Conservation (phyloP, 1,140 invertebrate species). For the Aphelinus atriplicis region DNA sequence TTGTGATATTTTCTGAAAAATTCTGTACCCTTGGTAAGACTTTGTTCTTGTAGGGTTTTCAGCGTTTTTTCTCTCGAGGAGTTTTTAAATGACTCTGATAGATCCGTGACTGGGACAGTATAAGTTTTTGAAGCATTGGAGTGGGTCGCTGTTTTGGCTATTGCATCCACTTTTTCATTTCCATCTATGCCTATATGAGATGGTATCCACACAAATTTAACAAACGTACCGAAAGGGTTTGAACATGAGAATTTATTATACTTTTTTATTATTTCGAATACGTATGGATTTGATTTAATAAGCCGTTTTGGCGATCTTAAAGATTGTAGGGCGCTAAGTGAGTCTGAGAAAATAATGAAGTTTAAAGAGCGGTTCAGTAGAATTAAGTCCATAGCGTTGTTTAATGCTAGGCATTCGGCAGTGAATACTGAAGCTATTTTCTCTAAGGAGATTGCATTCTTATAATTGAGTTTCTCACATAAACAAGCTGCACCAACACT, state of each 20-base stretch:
- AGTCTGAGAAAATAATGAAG: conserved; percentile 3
- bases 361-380: background rate
- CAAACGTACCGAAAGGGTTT: background rate
- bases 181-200: conserved; percentile 14
- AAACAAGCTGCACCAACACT: too few relatives aligned
- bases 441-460: background rate
- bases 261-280: background rate
- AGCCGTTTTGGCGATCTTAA: background rate
- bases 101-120: background rate
- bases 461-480: too few relatives aligned
- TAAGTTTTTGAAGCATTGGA: background rate
- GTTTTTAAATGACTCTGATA: background rate
- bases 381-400: conserved; percentile 3
- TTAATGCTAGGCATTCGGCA: conserved; percentile 14
- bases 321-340: conserved; percentile 9
- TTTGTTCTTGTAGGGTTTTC: background rate
- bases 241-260: background rate
- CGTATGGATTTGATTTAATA: too few relatives aligned
- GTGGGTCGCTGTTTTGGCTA: background rate
- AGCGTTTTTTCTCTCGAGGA: background rate
- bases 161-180: conserved; percentile 13
- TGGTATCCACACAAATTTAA: conserved; percentile 2
- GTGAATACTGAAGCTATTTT: background rate
- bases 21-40: background rate
- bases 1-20: background rate